These are phyloP conservation scores for Dasyornis broadbenti DNA, from an alignment of 2,113 vertebrate genomes.

Conservation along the genomic window DNA sequence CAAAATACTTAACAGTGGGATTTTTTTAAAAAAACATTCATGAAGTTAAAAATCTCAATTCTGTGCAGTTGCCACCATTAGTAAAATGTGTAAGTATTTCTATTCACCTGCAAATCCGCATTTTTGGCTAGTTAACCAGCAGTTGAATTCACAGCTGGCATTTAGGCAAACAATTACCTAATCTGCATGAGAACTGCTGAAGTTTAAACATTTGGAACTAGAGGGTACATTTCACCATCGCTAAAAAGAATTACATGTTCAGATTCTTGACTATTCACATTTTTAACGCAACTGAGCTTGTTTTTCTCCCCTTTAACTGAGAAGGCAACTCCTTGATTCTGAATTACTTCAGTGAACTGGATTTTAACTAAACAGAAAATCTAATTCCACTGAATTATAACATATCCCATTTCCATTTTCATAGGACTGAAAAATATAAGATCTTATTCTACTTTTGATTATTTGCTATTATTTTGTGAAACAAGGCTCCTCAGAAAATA, in stretches of 20 bases:
- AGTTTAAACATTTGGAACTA: conserved; percentile 49
- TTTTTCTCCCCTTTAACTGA: background rate
- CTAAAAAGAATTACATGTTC: background rate
- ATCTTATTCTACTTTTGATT: background rate
- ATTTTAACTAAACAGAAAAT: conserved; percentile 9
- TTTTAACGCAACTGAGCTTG: background rate
- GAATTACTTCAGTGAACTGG: background rate
- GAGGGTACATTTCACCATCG: background rate
- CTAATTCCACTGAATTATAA: background rate
- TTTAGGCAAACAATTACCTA: conserved; percentile 50
- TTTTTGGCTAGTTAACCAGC: conserved; percentile 45
- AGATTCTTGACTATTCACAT: background rate
- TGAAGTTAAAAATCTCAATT: background rate
- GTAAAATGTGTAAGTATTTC: background rate
- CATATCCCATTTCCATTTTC: background rate
- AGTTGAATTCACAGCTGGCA: conserved; percentile 56
- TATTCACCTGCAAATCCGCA: conserved; percentile 44
- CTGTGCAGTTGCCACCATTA: background rate
- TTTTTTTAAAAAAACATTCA: background rate
- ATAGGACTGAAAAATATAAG: background rate
- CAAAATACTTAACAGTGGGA: background rate
- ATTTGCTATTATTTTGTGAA: background rate
- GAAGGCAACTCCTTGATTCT: background rate
- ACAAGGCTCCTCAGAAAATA: background rate
- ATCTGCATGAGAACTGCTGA: conserved; percentile 57